Evolutionary conservation across 2,888 invertebrate genomes (phyloP).

Genomic region (Bombylius discolor): DNA sequence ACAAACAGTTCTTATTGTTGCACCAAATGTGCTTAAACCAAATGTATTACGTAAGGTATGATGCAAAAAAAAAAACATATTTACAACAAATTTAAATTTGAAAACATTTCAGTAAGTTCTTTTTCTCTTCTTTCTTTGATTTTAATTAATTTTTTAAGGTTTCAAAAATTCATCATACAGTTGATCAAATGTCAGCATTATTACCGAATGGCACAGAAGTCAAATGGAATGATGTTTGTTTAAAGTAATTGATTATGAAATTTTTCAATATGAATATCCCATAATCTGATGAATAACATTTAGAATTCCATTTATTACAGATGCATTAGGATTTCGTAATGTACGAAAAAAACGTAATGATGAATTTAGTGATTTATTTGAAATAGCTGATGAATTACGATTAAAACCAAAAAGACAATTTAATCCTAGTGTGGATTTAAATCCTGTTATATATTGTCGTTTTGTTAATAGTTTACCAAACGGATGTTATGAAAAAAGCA

Average conservation of each 20-base stretch:
- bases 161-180: conserved; percentile 40
- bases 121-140: too few relatives aligned
- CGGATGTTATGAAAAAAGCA: conserved; percentile 49
- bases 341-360: background rate
- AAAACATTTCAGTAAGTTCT: too few relatives aligned
- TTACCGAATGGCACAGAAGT: conserved; percentile 21
- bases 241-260: conserved; percentile 12
- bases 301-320: conserved; percentile 12
- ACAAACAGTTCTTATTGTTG: conserved; percentile 49
- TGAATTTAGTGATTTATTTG: conserved; percentile 8
- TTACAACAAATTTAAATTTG: too few relatives aligned
- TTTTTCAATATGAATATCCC: background rate
- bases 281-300: background rate
- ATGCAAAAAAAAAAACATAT: background rate
- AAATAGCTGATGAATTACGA: conserved; percentile 6
- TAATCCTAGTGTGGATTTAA: conserved; percentile 46
- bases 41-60: conserved; percentile 40
- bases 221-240: conserved; percentile 16
- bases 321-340: background rate
- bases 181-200: conserved; percentile 35
- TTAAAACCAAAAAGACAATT: conserved; percentile 21
- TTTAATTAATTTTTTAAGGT: conserved; percentile 24
- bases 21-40: conserved; percentile 53
- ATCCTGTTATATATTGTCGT: conserved; percentile 47
- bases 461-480: conserved; percentile 47